Percentiles rank a stretch among this genome's conserved stretches.
Evolutionary conservation across 2,797 vertebrate genomes (phyloP).

Genomic region (Artibeus lituratus): DNA sequence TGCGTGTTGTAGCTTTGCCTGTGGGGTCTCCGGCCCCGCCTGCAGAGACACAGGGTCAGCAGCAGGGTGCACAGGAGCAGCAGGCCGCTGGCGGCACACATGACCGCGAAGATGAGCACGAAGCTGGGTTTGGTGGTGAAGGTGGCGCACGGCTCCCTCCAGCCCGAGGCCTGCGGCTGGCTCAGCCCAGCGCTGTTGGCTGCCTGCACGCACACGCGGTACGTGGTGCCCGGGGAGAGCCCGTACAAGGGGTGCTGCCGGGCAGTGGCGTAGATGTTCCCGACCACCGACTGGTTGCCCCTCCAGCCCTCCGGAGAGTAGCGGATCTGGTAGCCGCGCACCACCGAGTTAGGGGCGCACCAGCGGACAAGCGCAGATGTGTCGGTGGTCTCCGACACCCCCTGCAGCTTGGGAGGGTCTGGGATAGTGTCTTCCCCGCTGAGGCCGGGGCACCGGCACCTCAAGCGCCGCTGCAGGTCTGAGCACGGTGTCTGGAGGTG

Average conservation of each 20-base stretch:
- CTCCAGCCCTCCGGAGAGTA: conserved; percentile 47
- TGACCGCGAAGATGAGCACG: conserved; percentile 70
- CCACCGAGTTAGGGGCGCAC: conserved; percentile 84
- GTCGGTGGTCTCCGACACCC: conserved; percentile 79
- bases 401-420: conserved; percentile 76
- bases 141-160: conserved; percentile 61
- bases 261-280: conserved; percentile 78
- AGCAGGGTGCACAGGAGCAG: conserved; percentile 76
- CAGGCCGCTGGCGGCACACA: conserved; percentile 75
- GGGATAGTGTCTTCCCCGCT: conserved; percentile 77
- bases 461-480: conserved; percentile 77
- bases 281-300: conserved; percentile 67
- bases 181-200: conserved; percentile 82
- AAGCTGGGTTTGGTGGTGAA: conserved; percentile 81
- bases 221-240: conserved; percentile 78
- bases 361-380: conserved; percentile 83
- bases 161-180: not conserved
- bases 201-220: conserved; percentile 81
- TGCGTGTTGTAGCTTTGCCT: conserved; percentile 75
- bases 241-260: conserved; percentile 81
- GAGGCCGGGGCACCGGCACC: conserved; percentile 81
- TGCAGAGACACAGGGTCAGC: conserved; percentile 79
- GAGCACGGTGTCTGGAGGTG: conserved; percentile 84
- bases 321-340: conserved; percentile 80
- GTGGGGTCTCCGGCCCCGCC: conserved; percentile 63